A percentile compares a stretch with the other conserved stretches of the same genome.
These are phyloP conservation scores for Bimastos eiseni DNA, from an alignment of 2,888 invertebrate species.

Conservation along the genomic window DNA sequence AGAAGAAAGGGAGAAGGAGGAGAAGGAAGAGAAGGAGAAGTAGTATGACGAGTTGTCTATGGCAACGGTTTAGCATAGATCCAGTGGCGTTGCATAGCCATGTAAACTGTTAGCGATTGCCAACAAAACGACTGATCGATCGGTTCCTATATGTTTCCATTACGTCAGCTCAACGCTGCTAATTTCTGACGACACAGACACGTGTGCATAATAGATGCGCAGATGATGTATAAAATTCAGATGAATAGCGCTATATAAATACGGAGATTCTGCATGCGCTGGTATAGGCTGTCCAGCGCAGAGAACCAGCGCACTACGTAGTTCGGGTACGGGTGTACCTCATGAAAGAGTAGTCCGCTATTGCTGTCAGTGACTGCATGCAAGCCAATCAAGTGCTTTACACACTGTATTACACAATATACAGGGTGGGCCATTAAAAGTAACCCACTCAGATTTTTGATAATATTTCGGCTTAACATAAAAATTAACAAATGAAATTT, in stretches of 20 bases:
- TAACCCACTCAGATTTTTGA: too few species aligned
- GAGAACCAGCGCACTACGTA: not conserved
- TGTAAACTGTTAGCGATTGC: not conserved
- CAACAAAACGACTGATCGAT: not conserved
- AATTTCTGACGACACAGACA: not conserved
- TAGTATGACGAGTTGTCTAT: not conserved
- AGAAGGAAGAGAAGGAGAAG: not conserved
- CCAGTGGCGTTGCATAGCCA: not conserved
- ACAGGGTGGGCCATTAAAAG: too few species aligned
- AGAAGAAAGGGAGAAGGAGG: too few species aligned
- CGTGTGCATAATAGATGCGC: not conserved
- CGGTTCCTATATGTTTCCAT: not conserved
- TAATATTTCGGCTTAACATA: too few species aligned
- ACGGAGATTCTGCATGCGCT: not conserved
- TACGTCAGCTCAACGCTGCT: not conserved
- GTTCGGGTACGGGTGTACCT: not conserved
- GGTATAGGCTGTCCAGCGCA: not conserved
- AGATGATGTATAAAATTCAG: not conserved
- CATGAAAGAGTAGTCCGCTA: not conserved
- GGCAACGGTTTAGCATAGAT: conserved; percentile 8
- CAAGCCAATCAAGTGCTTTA: too few species aligned
- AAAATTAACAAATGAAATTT: too few species aligned
- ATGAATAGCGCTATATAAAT: not conserved
- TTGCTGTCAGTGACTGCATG: not conserved
- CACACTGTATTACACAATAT: too few species aligned